A percentile compares a stretch with the other conserved stretches of the same genome.
Evolutionary conservation across 2,113 vertebrate species (phyloP).

Genomic region (Ginglymostoma cirratum): DNA sequence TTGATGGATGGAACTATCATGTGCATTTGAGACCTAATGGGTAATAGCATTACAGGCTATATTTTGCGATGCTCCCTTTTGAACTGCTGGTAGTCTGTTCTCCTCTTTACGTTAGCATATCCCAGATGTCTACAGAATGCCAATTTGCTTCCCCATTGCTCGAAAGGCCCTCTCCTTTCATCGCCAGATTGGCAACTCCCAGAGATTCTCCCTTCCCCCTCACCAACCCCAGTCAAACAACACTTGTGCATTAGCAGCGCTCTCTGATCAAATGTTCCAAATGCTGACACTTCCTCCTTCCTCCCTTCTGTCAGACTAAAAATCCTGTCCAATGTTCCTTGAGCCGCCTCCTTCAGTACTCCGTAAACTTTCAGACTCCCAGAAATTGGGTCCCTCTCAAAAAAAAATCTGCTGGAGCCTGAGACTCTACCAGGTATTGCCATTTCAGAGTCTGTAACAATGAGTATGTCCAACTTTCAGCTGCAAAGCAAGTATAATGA

Average conservation of each 20-base stretch:
- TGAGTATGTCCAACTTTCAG: neutral
- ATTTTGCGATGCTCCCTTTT: neutral
- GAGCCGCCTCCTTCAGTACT: neutral
- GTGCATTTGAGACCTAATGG: neutral
- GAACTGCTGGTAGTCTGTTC: neutral
- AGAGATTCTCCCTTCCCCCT: neutral
- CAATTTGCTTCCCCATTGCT: neutral
- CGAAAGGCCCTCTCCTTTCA: neutral
- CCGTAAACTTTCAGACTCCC: neutral
- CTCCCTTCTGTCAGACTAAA: neutral
- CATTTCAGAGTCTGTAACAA: neutral
- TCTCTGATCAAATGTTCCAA: neutral
- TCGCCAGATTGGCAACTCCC: neutral
- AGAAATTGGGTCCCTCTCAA: neutral
- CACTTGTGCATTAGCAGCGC: neutral
- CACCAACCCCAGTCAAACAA: neutral
- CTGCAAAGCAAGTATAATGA: neutral
- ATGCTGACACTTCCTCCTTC: neutral
- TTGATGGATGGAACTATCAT: neutral
- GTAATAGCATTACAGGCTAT: neutral
- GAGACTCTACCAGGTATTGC: neutral
- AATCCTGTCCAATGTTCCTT: neutral
- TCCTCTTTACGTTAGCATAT: neutral
- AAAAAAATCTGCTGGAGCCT: neutral
- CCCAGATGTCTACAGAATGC: neutral